A percentile compares a stretch with the other conserved stretches of the same genome.
Conservation (phyloP, 2,888 invertebrate species). For the Thera obeliscata region DNA sequence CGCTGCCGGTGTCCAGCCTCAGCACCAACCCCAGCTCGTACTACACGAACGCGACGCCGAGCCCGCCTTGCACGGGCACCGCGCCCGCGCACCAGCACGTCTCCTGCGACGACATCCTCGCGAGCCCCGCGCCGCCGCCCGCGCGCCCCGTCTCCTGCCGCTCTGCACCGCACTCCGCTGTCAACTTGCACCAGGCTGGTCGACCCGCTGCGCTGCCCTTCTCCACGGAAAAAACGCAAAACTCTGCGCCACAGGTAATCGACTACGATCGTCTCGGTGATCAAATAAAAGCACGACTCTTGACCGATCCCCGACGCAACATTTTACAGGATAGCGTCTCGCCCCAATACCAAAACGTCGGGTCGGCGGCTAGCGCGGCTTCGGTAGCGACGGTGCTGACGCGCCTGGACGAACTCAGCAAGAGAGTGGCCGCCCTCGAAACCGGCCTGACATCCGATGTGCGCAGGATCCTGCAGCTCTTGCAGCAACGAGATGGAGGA, state of each 20-base stretch:
- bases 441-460: conserved; percentile 90
- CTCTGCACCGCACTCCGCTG: conserved; percentile 79
- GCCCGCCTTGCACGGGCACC: conserved; percentile 74
- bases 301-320: background rate
- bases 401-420: conserved; percentile 88
- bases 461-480: conserved; percentile 87
- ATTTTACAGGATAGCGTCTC: conserved; percentile 70
- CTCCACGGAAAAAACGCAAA: conserved; percentile 64
- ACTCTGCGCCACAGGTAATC: conserved; percentile 41
- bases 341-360: conserved; percentile 80
- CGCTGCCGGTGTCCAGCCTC: conserved; percentile 82
- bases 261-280: background rate
- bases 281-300: background rate
- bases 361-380: conserved; percentile 66
- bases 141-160: conserved; percentile 72
- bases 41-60: conserved; percentile 86
- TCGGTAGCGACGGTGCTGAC: conserved; percentile 84
- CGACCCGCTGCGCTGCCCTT: conserved; percentile 71
- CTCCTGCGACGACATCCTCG: conserved; percentile 78
- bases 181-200: conserved; percentile 75
- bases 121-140: conserved; percentile 62
- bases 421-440: conserved; percentile 89
- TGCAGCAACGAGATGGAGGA: conserved; percentile 79
- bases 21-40: conserved; percentile 83
- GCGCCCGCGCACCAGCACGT: conserved; percentile 68